Conservation (phyloP, 2,888 invertebrate species). For the Sarcophaga subvicina region DNA sequence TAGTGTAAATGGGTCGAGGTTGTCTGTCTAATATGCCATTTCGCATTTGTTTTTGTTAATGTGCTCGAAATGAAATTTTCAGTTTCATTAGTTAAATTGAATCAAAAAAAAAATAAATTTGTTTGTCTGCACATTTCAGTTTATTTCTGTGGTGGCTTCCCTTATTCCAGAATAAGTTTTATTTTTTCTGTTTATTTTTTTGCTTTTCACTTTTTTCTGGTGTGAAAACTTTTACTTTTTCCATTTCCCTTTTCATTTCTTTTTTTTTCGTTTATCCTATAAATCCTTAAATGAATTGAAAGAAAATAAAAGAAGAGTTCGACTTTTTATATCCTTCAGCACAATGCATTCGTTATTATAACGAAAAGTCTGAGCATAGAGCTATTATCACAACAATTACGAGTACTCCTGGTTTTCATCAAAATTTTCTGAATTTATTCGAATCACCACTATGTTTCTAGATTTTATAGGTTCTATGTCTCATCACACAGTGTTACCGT, state of each 20-base stretch:
- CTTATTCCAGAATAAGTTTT: conserved; percentile 26
- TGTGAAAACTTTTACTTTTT: conserved; percentile 29
- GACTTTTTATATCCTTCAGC: no score
- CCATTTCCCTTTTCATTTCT: not conserved
- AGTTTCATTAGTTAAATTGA: conserved; percentile 81
- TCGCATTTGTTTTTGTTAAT: conserved; percentile 74
- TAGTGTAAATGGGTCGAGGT: not conserved
- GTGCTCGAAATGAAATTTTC: conserved; percentile 78
- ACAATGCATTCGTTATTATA: no score
- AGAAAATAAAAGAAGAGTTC: no score
- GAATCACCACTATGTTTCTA: no score
- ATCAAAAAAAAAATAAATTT: conserved; percentile 74
- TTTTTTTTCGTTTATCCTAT: not conserved
- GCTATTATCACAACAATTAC: no score
- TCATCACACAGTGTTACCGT: no score
- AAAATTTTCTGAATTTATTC: no score
- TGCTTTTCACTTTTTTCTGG: not conserved
- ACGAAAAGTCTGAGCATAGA: no score
- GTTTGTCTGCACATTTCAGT: conserved; percentile 68
- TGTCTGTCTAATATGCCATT: not conserved
- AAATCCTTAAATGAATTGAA: no score
- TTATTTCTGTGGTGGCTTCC: conserved; percentile 60
- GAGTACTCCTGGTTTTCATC: no score
- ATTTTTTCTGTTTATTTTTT: conserved; percentile 18
- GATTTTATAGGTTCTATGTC: no score